A percentile compares a stretch with the other conserved stretches of the same genome.
These are phyloP conservation scores for Geopemphigus sp. DNA, from an alignment of 1,140 invertebrate species.

Conservation along the genomic window DNA sequence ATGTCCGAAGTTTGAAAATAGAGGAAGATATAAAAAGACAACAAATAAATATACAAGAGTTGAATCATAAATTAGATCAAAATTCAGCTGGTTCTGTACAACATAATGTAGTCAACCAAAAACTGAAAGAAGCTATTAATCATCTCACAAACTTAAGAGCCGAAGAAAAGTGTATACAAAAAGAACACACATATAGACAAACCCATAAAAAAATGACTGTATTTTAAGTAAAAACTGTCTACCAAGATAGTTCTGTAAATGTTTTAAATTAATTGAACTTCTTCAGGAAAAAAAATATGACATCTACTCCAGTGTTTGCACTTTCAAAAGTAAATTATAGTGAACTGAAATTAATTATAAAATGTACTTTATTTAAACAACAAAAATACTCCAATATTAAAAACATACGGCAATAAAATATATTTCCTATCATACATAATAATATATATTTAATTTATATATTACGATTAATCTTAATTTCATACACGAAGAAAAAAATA, in stretches of 20 bases:
- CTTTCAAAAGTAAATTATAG: neutral
- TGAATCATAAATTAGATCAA: slow-evolving; percentile 65
- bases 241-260: neutral
- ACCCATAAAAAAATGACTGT: slow-evolving; percentile 52
- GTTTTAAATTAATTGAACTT: neutral
- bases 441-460: no score
- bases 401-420: no score
- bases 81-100: slow-evolving; percentile 61
- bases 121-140: slow-evolving; percentile 63
- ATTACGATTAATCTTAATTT: no score
- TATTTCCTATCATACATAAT: no score
- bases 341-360: neutral
- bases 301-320: neutral
- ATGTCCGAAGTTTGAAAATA: slow-evolving; percentile 72
- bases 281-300: neutral
- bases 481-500: no score
- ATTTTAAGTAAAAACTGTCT: slow-evolving; percentile 49
- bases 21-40: slow-evolving; percentile 68
- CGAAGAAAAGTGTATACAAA: slow-evolving; percentile 63
- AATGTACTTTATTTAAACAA: neutral
- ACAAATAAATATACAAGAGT: slow-evolving; percentile 66
- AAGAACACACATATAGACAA: slow-evolving; percentile 51
- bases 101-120: slow-evolving; percentile 62
- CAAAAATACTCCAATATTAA: no score
- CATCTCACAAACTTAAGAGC: slow-evolving; percentile 63